Evolutionary conservation across 2,113 vertebrate species (phyloP), one percentile per base, ranked within the genome.

Genomic region (Monarcha castaneiventris): DNA sequence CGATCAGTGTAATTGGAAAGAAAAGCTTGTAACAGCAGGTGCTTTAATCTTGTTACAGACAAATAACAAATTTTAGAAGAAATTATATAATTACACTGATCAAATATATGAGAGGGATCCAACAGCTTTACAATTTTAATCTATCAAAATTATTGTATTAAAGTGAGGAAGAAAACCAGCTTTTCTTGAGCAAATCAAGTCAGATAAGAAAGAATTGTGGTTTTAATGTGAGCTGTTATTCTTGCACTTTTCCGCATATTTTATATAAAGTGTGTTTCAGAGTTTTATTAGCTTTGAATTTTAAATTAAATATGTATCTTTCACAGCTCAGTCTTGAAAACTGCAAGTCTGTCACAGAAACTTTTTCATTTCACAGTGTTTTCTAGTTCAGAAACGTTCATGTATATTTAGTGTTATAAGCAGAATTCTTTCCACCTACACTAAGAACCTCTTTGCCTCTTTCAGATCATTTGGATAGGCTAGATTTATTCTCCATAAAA

Each of bases 41-140:
- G 35, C 11, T 92, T 93, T 90, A 95, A 93, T 94, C 75, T 58
- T 66, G 35, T 88, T 92, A 88, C 41, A 85, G 85, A 83, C 15
- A 90, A 92, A 90, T 86, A 94, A 87, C 29, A 83, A 66, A 80
- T 86, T 90, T 90, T 85, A 39, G 48, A 92, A 79, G 26, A 90
- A 92, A 79, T 80, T 0, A 88, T 80, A 80, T 49, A 86, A 80
- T 90, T 94, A 95, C 41, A 62, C 29, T 75, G 73, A 86, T 93
- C 79, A 88, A 95, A 90, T 92, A 73, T 21, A 86, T 59, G 55
- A 71, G 86, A 83, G 26, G 30, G 41, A 62, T 88, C 58, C 71
- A 94, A 94, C 25, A 80, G 32, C 55, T 92, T 85, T 41, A 77
- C 14, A 86, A 32, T 88, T 96, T 88, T 88, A 93, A 94, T 89